Conservation (phyloP, 2,113 vertebrate genomes). For the Percina caprodes region DNA sequence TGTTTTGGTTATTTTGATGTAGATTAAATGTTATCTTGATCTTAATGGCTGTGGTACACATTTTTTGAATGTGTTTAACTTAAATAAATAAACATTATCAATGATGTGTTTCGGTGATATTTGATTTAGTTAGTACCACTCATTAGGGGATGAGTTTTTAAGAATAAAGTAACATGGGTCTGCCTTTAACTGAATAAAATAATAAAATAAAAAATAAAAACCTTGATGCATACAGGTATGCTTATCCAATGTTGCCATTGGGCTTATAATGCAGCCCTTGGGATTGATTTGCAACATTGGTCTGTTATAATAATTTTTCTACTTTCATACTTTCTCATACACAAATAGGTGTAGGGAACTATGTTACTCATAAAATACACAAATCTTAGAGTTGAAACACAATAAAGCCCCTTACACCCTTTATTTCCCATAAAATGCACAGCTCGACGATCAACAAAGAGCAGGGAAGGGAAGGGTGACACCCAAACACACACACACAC, state of each 20-base stretch:
- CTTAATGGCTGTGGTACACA: neutral
- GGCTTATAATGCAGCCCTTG: neutral
- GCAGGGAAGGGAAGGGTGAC: slow-evolving; percentile 37
- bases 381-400: slow-evolving; percentile 4
- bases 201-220: too few species aligned
- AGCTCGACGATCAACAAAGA: slow-evolving; percentile 35
- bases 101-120: neutral
- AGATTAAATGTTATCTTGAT: neutral
- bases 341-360: neutral
- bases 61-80: neutral
- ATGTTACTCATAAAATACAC: neutral
- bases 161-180: too few species aligned
- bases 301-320: neutral
- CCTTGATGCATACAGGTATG: too few species aligned
- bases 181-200: too few species aligned
- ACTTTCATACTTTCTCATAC: neutral
- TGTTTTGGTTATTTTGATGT: neutral
- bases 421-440: slow-evolving; percentile 45
- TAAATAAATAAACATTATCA: neutral
- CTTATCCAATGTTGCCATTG: neutral
- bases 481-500: slow-evolving; percentile 20
- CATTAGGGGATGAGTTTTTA: too few species aligned
- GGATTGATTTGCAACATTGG: neutral
- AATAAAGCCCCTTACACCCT: slow-evolving; percentile 22
- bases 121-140: neutral